Evolutionary conservation across 1,140 invertebrate genomes (phyloP), one percentile per base, ranked within the genome.

Genomic region (Penaeus vannamei): DNA sequence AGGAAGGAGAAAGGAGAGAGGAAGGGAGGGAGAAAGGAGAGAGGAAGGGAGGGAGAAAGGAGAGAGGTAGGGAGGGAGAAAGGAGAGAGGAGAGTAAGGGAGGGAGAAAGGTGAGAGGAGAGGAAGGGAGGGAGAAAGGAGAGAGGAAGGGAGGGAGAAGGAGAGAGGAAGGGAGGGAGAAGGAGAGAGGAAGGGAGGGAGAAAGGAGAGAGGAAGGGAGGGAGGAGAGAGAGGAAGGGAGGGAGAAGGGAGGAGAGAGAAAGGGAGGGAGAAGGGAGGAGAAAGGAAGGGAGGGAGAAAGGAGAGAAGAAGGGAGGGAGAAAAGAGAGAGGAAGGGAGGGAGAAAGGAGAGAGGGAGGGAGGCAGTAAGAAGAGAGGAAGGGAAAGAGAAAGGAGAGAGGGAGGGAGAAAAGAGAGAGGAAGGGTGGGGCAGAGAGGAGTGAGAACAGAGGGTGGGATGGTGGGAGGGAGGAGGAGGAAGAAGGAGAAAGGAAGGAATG

Each of bases 41-140:
- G 3, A 42, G 36, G 3, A 4, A 72, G 69, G 26, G 69, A 72
- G 23, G 32, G 66, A 72, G 19, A 72, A 22, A 4, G 0, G 66
- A 72, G 23, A 72, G 69, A 72, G 69, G 20, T 2, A 72, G 69
- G 26, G 69, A 72, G 23, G 32, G 66, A 72, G 19, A 72, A 23
- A 72, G 66, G 32, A 32, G 26, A 32, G 32, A 12, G n/a, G 20
- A n/a, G 69, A 72, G 69, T n/a, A n/a, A 72, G 69, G 26, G 69
- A 72, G 69, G 26, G 69, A 72, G 69, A 72, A n/a, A 72, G 69
- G n/a, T n/a, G n/a, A n/a, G n/a, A n/a, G 26, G 69, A 72, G 4
- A 17, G 69, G 17, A 3, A 19, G 32, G 26, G 69, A 17, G 23
- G 26, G 64, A 66, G 64, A 66, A 2, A 66, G 64, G 69, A 72